phyloP scores from a whole-genome alignment of 2,888 invertebrate species.

The Drosophila nr. perissopoda region DNA sequence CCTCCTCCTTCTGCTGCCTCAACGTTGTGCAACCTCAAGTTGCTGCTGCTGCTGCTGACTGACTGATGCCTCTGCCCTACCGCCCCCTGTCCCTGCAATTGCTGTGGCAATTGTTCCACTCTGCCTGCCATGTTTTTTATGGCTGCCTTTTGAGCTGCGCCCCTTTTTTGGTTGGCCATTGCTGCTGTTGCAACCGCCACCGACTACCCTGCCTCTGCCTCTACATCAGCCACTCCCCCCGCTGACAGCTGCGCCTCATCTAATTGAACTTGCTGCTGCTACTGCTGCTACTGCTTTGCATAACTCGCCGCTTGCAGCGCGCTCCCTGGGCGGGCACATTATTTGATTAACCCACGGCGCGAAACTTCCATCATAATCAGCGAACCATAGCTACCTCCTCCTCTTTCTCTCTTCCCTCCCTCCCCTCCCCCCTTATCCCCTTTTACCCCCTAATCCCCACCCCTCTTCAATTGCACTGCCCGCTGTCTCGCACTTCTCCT shows the following conservation, averaged over 20 bases:
- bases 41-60: conserved; percentile 6
- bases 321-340: conserved; percentile 42
- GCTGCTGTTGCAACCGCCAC: conserved; percentile 57
- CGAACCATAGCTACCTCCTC: conserved; percentile 34
- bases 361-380: conserved; percentile 76
- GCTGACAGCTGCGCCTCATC: conserved; percentile 50
- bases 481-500: conserved; percentile 56
- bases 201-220: conserved; percentile 31
- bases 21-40: conserved; percentile 18
- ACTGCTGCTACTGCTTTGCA: conserved; percentile 69
- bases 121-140: conserved; percentile 71
- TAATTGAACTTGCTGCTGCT: conserved; percentile 66
- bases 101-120: conserved; percentile 36
- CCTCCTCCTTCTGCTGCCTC: conserved; percentile 1
- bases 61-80: background rate
- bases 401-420: background rate
- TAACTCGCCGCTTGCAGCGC: conserved; percentile 39
- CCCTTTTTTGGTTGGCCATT: conserved; percentile 74
- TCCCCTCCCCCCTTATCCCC: background rate
- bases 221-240: conserved; percentile 9
- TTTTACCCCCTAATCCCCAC: background rate
- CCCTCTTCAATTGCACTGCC: conserved; percentile 9
- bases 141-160: conserved; percentile 56
- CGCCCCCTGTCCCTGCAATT: conserved; percentile 12
- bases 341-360: conserved; percentile 73